A percentile compares a stretch with the other conserved stretches of the same genome.
Evolutionary conservation across 2,113 vertebrate species (phyloP).

Genomic region (Gnathonemus echidnorhynchus): DNA sequence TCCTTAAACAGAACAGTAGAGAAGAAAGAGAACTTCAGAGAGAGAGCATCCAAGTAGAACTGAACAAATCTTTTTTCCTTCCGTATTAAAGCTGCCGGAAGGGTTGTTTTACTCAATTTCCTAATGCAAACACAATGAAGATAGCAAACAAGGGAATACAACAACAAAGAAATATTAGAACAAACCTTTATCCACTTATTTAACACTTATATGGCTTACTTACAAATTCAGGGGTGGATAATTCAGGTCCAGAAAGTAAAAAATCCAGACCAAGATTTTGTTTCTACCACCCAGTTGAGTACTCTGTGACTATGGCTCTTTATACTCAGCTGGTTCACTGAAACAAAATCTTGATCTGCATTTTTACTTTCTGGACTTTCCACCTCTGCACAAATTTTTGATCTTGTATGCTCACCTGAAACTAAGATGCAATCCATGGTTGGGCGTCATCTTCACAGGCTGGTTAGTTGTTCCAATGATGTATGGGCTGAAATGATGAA

Average conservation of each 20-base stretch:
- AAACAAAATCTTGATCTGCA: not conserved
- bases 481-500: slow-evolving; percentile 69
- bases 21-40: not conserved
- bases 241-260: not conserved
- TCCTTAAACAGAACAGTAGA: slow-evolving; percentile 54
- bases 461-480: slow-evolving; percentile 94
- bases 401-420: slow-evolving; percentile 70
- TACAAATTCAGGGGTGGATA: not conserved
- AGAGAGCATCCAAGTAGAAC: not conserved
- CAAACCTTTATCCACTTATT: not conserved
- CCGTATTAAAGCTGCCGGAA: not conserved
- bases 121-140: not conserved
- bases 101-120: not conserved
- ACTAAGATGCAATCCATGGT: slow-evolving; percentile 88
- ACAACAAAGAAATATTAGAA: not conserved
- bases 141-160: not conserved
- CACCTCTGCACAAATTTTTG: not conserved
- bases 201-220: not conserved
- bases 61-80: not conserved
- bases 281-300: not conserved
- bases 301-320: not conserved
- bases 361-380: not conserved
- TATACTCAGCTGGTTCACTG: not conserved
- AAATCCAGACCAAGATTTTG: not conserved
- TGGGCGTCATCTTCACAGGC: slow-evolving; percentile 86